A percentile compares a stretch with the other conserved stretches of the same genome.
Conservation (phyloP, 2,113 vertebrate genomes). For the Tangachromis dhanisi region DNA sequence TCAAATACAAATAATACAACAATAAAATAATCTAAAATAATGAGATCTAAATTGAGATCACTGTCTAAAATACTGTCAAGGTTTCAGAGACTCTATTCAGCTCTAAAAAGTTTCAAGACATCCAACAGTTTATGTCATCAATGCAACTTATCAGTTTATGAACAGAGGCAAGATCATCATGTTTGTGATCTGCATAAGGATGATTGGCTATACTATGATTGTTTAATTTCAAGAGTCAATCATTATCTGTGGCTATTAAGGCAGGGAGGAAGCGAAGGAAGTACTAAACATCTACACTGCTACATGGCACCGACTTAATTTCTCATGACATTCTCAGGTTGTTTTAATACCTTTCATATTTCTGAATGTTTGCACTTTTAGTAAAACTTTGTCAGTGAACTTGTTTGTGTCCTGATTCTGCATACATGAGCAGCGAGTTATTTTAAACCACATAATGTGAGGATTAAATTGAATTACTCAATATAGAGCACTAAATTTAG, state of each 20-base stretch:
- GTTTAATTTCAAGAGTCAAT: not conserved
- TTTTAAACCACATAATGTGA: conserved; percentile 27
- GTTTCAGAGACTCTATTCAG: not conserved
- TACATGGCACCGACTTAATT: not conserved
- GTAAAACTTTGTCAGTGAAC: not conserved
- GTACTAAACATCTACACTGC: not conserved
- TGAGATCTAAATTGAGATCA: not conserved
- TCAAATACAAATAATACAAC: not conserved
- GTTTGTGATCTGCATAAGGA: not conserved
- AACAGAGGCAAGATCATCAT: not conserved
- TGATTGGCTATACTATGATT: not conserved
- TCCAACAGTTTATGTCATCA: not conserved
- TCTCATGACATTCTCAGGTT: not conserved
- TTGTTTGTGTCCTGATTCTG: not conserved
- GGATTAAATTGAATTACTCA: conserved; percentile 34
- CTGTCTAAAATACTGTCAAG: not conserved
- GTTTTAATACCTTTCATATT: not conserved
- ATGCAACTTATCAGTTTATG: not conserved
- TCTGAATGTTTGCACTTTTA: not conserved
- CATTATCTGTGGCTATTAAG: not conserved
- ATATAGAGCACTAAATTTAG: conserved; percentile 13
- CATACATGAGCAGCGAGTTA: not conserved
- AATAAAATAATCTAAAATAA: not conserved
- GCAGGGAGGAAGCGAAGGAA: not conserved
- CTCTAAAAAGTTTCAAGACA: not conserved